A percentile compares a stretch with the other conserved stretches of the same genome.
Conservation (phyloP, 2,113 vertebrate genomes). For the Oplegnathus fasciatus region DNA sequence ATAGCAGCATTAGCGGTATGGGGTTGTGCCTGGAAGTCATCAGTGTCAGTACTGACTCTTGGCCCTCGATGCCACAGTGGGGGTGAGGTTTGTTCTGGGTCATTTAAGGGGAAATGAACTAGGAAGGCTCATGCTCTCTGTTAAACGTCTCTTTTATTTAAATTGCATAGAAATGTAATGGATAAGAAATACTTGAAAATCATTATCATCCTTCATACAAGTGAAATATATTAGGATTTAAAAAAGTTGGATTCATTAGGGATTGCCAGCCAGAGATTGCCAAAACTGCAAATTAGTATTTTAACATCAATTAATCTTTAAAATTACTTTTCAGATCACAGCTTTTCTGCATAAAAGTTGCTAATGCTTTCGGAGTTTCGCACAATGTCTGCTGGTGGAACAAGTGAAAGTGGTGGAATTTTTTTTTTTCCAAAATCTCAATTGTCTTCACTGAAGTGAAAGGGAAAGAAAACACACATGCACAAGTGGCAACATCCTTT, state of each 20-base stretch:
- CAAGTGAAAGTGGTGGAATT: neutral
- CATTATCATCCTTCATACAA: slow-evolving; percentile 43
- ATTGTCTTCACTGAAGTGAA: neutral
- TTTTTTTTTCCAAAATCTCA: neutral
- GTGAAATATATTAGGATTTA: slow-evolving; percentile 20
- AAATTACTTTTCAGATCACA: slow-evolving; percentile 36
- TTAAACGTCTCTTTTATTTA: slow-evolving; percentile 45
- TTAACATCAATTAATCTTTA: slow-evolving; percentile 52
- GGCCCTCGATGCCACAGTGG: slow-evolving; percentile 38
- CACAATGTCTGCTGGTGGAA: slow-evolving; percentile 10
- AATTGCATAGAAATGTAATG: slow-evolving; percentile 27
- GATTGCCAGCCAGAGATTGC: neutral
- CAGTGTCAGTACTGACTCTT: slow-evolving; percentile 37
- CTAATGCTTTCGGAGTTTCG: slow-evolving; percentile 21
- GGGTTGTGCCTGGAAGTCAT: slow-evolving; percentile 54
- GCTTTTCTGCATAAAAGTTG: neutral
- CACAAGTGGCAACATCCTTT: neutral
- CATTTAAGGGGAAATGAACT: slow-evolving; percentile 64
- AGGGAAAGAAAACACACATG: neutral
- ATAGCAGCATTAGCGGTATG: slow-evolving; percentile 42
- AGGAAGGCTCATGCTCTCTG: neutral
- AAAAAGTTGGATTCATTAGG: slow-evolving; percentile 43
- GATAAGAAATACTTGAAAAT: slow-evolving; percentile 38
- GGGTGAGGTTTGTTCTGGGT: slow-evolving; percentile 47
- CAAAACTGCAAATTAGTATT: slow-evolving; percentile 29